Base-by-base conservation (phyloP, 2,797 vertebrate genomes). In the Muscicapa comitata region DNA sequence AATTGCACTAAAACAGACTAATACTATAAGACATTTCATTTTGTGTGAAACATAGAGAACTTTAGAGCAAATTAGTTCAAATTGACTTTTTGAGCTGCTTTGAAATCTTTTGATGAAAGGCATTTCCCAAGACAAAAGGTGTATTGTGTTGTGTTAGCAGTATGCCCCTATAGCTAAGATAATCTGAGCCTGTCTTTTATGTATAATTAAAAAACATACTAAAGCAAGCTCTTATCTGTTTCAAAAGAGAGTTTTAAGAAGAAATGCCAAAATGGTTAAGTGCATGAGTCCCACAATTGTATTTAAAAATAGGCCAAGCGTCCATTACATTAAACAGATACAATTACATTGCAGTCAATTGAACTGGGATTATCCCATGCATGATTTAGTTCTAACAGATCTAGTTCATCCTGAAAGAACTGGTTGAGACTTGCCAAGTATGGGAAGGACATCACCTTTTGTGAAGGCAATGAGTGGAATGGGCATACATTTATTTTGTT, bases 161-260 rank as follows among this genome's bases (percentile, higher is more conserved):
- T 8, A 67, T 38, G 31, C 4, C 37, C 35, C 48, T 62, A 55
- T 7, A 92, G 42, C 61, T 74, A 83, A 80, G 11, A 65, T 38
- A 80, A 35, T 91, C 42, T 40, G 28, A 54, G 20, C 21, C 43
- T 66, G 58, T 51, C 87, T 91, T 84, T 55, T 66, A 75, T 76
- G 93, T 85, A 58, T 75, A 92, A 96, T 93, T 89, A 91, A 91
- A 92, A 91, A 28, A 2, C n/a, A 66, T 40, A 80, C 38, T 65
- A 57, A 90, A 81, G 4, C 43, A 81, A 80, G 51, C 43, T 68
- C 83, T 88, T 91, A 80, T 38, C 40, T 61, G 40, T 90, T 88
- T 93, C 54, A 89, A 94, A 94, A 75, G 81, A 43, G 25, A 93
- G 38, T n/a, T 91, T 78, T 90, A 90, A 80, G 80, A 88, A 91